phyloP scores from a whole-genome alignment of 2,797 vertebrate genomes.

The Rhabdomys pumilio region DNA sequence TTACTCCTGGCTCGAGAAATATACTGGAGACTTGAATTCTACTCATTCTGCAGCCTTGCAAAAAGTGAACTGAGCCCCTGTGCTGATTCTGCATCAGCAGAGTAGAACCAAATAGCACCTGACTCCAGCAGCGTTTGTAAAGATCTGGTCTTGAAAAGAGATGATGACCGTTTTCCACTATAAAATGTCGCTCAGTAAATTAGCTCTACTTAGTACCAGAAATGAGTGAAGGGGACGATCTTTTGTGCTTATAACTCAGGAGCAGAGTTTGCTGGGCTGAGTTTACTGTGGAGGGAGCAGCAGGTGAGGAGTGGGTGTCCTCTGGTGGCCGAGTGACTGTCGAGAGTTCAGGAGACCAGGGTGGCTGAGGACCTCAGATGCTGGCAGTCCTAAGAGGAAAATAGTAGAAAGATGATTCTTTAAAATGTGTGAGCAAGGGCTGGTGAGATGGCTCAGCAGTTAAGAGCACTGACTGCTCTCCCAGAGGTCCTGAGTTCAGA shows the following conservation, averaged over 20 bases:
- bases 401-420: neutral
- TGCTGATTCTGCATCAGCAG: neutral
- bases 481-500: too few species aligned
- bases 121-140: neutral
- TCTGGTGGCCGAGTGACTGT: neutral
- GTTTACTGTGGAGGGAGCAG: neutral
- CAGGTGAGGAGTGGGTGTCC: neutral
- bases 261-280: neutral
- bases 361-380: neutral
- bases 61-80: neutral
- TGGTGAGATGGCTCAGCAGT: too few species aligned
- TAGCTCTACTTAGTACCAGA: neutral
- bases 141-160: neutral
- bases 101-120: neutral
- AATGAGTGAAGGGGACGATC: neutral
- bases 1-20: neutral
- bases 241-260: neutral
- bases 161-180: neutral
- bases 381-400: neutral
- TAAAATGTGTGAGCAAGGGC: neutral
- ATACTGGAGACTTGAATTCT: neutral
- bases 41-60: neutral
- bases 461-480: too few species aligned
- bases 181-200: slow-evolving; percentile 30
- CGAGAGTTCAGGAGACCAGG: slow-evolving; percentile 1